Evolutionary conservation across 2,797 vertebrate genomes (phyloP), one percentile per base, ranked within the genome.

Genomic region (Limosa lapponica): DNA sequence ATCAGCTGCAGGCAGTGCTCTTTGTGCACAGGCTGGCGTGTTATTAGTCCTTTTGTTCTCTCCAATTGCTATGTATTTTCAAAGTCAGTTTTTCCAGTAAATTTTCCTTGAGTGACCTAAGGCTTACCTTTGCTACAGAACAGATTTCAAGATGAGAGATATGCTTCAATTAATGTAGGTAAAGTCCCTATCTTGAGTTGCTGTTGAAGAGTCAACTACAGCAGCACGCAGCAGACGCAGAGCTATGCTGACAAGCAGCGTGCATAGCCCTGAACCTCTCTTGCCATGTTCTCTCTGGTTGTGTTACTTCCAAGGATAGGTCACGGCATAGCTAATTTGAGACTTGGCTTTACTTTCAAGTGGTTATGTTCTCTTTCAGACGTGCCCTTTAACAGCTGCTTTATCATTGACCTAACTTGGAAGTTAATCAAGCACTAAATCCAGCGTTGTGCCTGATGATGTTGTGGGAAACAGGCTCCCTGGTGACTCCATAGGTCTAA

Each of bases 401-500:
- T 93, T 94, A 81, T 88, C 57, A 18, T 46, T 95, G 70, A 70
- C 95, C 66, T 51, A 70, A 78, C 77, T 91, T 94, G 93, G 89
- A 87, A 87, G 58, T 30, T 58, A 69, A 78, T 55, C 36, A 44
- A 84, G 82, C 9, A 10, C 62, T 84, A 88, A 79, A 84, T 93
- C 23, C 69, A 88, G 80, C 1, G 0, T 72, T 83, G 41, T 83
- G 79, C 75, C 15, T 55, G 43, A 54, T 67, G 67, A 75, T 73
- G 44, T 80, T 86, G 46, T 95, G 93, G 85, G 93, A 95, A 96
- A 82, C n/a, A 28, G 82, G 43, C 72, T 93, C 87, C 66, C 82
- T 90, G 55, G 51, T 93, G 93, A 51, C 67, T 91, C 62, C 16
- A 4, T 8, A 62, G 72, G 91, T 74, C 43, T 58, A 83, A 88